Evolutionary conservation across 2,797 vertebrate species (phyloP).

Genomic region (Crax fasciolata): DNA sequence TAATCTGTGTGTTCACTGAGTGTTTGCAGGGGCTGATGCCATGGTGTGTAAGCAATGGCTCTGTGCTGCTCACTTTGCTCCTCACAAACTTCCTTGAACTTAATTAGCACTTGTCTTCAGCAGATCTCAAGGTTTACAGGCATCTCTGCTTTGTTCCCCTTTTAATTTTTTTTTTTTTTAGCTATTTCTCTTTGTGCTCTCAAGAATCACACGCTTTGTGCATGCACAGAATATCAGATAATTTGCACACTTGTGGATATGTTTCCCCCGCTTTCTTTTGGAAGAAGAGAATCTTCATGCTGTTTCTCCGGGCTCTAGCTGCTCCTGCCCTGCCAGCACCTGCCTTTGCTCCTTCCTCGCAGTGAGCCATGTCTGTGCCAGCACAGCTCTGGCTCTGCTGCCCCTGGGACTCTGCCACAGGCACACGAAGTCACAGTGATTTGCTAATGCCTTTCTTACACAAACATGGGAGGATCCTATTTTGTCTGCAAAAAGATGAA

Average conservation of each 20-base stretch:
- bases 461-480: not conserved
- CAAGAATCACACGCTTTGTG: not conserved
- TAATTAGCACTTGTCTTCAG: not conserved
- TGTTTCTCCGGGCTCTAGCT: not conserved
- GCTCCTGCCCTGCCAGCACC: not conserved
- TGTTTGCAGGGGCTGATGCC: not conserved
- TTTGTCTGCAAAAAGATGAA: not conserved
- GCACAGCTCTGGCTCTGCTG: not conserved
- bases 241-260: not conserved
- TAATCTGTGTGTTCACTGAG: not conserved
- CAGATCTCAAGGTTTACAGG: not conserved
- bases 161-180: not conserved
- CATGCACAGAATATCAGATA: not conserved
- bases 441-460: not conserved
- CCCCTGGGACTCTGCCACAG: not conserved
- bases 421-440: accelerated
- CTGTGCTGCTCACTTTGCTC: not conserved
- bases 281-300: not conserved
- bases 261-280: accelerated
- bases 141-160: not conserved
- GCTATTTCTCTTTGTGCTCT: not conserved
- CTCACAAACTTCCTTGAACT: not conserved
- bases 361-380: not conserved
- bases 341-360: not conserved
- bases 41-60: not conserved